Evolutionary conservation across 2,797 vertebrate species (phyloP), one percentile per base, ranked within the genome.

Genomic region (Pogonophryne albipinna): DNA sequence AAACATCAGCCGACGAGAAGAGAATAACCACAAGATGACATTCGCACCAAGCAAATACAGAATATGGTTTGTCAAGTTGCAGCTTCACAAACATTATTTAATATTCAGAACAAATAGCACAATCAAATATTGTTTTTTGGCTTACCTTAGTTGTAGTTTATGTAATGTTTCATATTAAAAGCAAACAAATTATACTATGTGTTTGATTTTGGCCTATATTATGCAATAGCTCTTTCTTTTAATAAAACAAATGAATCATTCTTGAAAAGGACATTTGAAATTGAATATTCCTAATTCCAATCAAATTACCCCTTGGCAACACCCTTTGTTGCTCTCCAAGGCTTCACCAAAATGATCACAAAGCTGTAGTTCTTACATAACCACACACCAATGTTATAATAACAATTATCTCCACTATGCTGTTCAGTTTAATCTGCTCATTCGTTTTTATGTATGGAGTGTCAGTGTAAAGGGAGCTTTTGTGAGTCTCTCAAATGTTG

Each of bases 21-120:
- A 61, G 3, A 49, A 47, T 61, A 62, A 52, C 65, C 64, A 76
- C 68, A 67, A 76, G 76, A 65, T 65, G 63, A 49, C 76, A 60
- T 56, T 60, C 49, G 10, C 3, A 56, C 14, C 59, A 65, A 62
- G 41, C 17, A 49, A 62, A 66, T 52, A 12, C 14, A 38, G 34
- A 38, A 38, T 27, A 42, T 9, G 1, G 9, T 12, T 20, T 27
- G 53, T 19, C 50, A 46, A n/a, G 4, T 38, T 55, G 20, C 31
- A 55, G 34, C 10, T 66, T 55, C n/a, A 23, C 23, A 47, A 14
- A n/a, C 11, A 17, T 4, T 15, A 1, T 42, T 67, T 2, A 42
- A 49, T 44, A 53, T 38, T 27, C 1, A 6, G 15, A 46, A 53
- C 14, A 46, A 41, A 67, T 62, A 44, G 44, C 7, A 10, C 4